Percentiles rank a stretch among this genome's conserved stretches.
Conservation (phyloP, 2,113 vertebrate species). For the Hyla sarda region DNA sequence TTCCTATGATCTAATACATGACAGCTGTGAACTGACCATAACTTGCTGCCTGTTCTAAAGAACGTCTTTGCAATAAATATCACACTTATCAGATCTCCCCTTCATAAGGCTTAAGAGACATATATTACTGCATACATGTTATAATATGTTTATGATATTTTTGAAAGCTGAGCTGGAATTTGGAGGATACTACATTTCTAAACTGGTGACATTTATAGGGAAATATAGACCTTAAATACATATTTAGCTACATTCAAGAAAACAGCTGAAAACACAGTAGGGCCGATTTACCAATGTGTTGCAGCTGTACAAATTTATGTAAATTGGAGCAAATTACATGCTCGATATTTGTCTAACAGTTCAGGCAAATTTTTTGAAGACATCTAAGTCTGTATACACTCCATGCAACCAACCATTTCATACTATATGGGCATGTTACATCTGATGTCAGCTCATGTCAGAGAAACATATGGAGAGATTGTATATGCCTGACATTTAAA, state of each 20-base stretch:
- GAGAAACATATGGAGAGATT: no score
- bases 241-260: neutral
- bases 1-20: conserved; percentile 34
- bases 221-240: conserved; percentile 3
- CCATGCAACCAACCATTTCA: no score
- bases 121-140: conserved; percentile 9
- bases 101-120: neutral
- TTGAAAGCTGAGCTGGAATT: neutral
- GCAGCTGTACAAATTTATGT: neutral
- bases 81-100: neutral
- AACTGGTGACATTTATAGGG: neutral
- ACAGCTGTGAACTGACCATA: neutral
- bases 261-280: neutral
- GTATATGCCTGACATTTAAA: no score
- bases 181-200: neutral
- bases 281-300: neutral
- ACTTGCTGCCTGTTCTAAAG: conserved; percentile 8
- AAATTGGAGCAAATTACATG: neutral
- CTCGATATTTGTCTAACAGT: neutral
- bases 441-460: no score
- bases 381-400: neutral
- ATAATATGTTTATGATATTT: neutral
- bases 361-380: neutral
- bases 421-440: no score
- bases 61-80: conserved; percentile 22